Base-by-base conservation (phyloP, 2,888 invertebrate genomes). In the Apocheima hispidaria region DNA sequence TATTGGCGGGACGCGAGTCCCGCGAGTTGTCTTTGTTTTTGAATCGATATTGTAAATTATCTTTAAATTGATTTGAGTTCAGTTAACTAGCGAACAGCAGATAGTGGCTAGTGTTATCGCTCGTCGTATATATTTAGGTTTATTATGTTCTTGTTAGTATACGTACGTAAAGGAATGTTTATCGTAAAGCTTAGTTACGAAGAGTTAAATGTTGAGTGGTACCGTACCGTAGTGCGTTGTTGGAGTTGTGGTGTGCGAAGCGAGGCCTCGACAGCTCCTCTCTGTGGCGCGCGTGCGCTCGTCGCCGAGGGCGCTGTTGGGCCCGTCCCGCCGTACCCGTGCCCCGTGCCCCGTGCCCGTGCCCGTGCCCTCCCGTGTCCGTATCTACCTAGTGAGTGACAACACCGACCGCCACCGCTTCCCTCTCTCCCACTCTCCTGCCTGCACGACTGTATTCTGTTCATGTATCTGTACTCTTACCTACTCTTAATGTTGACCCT, bases 61-160 rank as follows among this genome's bases (percentile, higher is more conserved):
- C 84, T 90, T 88, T 90, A 86, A 88, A 83, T 86, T 84, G 81
- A 80, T 89, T 90, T 90, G 83, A 89, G 87, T 90, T 90, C 87
- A 89, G 88, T 92, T 91, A 86, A 68, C 86, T 92, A 92, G 91
- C 86, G 89, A 90, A 83, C 84, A 87, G 91, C 91, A 92, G 92
- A 91, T 92, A 92, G 92, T 91, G 91, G 92, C 92, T 92, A 92
- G 92, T 90, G 84, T 89, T 87, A 86, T 86, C 91, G 92, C 92
- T 92, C 92, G 90, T 91, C 90, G 62, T 62, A 60, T 63, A 63
- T 68, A 65, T 60, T 65, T 68, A 92, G 91, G 91, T 90, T 84
- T 88, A 84, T 88, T 90, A 89, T 92, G 90, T 91, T 91, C 90
- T 46, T 92, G 87, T 91, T 91, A 92, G 91, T 87, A 82, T 81